Conservation (phyloP, 2,888 invertebrate genomes). For the Seira musarum region DNA sequence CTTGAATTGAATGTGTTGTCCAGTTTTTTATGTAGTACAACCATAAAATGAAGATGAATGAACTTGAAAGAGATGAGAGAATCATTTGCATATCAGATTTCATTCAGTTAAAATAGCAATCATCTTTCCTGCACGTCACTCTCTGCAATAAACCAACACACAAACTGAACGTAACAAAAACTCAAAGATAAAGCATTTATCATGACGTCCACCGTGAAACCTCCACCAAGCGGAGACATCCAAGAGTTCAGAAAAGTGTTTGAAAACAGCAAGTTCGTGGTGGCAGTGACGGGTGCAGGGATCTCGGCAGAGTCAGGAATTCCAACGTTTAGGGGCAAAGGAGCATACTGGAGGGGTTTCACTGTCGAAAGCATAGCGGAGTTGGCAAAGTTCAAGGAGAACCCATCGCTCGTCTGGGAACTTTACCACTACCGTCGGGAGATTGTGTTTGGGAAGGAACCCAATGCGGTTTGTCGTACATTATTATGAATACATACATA, state of each 20-base stretch:
- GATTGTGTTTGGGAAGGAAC: slow-evolving; percentile 72
- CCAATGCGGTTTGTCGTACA: too few species aligned
- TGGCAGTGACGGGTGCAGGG: slow-evolving; percentile 74
- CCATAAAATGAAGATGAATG: too few species aligned
- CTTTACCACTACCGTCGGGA: slow-evolving; percentile 75
- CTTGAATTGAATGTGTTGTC: too few species aligned
- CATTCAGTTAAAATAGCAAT: too few species aligned
- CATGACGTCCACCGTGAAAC: neutral
- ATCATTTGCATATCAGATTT: too few species aligned
- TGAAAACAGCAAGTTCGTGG: slow-evolving; percentile 72
- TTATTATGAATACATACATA: too few species aligned
- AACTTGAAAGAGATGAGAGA: too few species aligned
- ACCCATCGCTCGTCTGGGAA: slow-evolving; percentile 75
- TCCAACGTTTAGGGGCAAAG: slow-evolving; percentile 75
- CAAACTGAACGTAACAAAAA: too few species aligned
- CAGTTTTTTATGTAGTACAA: too few species aligned
- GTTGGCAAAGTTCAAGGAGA: slow-evolving; percentile 68
- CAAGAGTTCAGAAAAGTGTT: slow-evolving; percentile 72
- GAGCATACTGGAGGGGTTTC: slow-evolving; percentile 74
- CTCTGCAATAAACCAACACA: too few species aligned
- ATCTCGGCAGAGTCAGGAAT: slow-evolving; percentile 76
- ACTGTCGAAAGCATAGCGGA: slow-evolving; percentile 70
- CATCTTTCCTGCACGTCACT: too few species aligned
- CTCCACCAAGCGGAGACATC: slow-evolving; percentile 65
- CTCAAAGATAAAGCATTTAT: too few species aligned